Evolutionary conservation across 1,140 invertebrate genomes (phyloP).

Genomic region (Drosophila tropicalis): DNA sequence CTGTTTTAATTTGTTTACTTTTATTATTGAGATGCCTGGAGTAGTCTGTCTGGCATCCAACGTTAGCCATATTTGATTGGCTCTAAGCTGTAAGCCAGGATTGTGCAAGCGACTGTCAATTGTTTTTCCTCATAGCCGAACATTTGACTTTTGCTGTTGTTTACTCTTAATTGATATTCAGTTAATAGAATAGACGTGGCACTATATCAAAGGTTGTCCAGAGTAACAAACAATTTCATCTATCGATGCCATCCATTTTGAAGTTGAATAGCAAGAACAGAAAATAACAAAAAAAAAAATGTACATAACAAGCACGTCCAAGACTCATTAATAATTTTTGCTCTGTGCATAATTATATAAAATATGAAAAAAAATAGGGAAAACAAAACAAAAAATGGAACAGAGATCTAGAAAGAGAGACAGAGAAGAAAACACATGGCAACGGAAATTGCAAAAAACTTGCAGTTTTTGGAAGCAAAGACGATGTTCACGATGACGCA

Average conservation of each 20-base stretch:
- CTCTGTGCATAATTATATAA: slow-evolving; percentile 68
- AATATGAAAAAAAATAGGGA: slow-evolving; percentile 23
- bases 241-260: slow-evolving; percentile 44
- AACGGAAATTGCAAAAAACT: slow-evolving; percentile 67
- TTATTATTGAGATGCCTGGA: slow-evolving; percentile 74
- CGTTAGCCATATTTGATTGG: slow-evolving; percentile 65
- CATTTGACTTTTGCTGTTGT: slow-evolving; percentile 59
- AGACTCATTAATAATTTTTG: slow-evolving; percentile 64
- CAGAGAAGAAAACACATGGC: slow-evolving; percentile 11
- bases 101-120: slow-evolving; percentile 41
- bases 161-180: slow-evolving; percentile 74
- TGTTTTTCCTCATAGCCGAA: slow-evolving; percentile 39
- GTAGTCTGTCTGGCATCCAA: slow-evolving; percentile 13
- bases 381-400: not conserved
- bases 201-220: slow-evolving; percentile 41
- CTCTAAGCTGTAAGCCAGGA: slow-evolving; percentile 65
- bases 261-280: too few relatives aligned
- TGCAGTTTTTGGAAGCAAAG: slow-evolving; percentile 41
- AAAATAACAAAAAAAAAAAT: slow-evolving; percentile 11
- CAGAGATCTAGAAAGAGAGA: not conserved
- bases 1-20: slow-evolving; percentile 82
- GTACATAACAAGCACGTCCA: slow-evolving; percentile 48
- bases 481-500: slow-evolving; percentile 49
- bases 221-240: slow-evolving; percentile 4
- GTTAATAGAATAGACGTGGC: slow-evolving; percentile 62